Conservation (phyloP, 2,888 invertebrate genomes). For the Dromius quadrimaculatus region DNA sequence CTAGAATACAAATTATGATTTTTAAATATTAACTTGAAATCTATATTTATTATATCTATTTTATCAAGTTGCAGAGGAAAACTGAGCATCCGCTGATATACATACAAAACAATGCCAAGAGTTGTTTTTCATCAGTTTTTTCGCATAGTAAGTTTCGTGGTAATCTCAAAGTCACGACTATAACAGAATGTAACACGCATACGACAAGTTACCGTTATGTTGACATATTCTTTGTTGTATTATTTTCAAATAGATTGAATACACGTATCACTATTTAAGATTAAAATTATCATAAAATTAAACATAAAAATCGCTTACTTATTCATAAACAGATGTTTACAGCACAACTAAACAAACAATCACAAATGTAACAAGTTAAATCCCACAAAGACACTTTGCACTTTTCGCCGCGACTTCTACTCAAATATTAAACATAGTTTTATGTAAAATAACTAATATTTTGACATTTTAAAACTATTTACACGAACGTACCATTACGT, state of each 20-base stretch:
- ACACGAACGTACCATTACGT: too few species aligned
- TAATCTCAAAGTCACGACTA: slow-evolving; percentile 15
- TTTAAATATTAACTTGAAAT: too few species aligned
- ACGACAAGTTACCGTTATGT: slow-evolving; percentile 43
- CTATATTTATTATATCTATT: too few species aligned
- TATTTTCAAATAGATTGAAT: slow-evolving; percentile 22
- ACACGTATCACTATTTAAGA: too few species aligned
- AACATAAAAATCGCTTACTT: background rate
- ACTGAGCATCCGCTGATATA: slow-evolving; percentile 37
- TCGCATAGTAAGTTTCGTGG: slow-evolving; percentile 42
- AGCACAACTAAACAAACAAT: slow-evolving; percentile 27
- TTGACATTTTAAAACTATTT: too few species aligned
- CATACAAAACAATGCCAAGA: slow-evolving; percentile 13
- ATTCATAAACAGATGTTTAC: background rate
- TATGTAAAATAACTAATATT: too few species aligned
- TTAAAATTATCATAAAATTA: too few species aligned
- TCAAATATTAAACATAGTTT: too few species aligned
- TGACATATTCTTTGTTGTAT: slow-evolving; percentile 46
- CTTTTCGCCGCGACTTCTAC: too few species aligned
- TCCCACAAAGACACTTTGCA: too few species aligned
- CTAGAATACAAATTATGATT: too few species aligned
- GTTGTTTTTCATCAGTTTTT: slow-evolving; percentile 24
- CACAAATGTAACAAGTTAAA: slow-evolving; percentile 51
- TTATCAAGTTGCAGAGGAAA: too few species aligned
- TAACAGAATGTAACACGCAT: slow-evolving; percentile 24